Base-by-base conservation (phyloP, 2,888 invertebrate genomes). In the Dasysyrphus albostriatus region DNA sequence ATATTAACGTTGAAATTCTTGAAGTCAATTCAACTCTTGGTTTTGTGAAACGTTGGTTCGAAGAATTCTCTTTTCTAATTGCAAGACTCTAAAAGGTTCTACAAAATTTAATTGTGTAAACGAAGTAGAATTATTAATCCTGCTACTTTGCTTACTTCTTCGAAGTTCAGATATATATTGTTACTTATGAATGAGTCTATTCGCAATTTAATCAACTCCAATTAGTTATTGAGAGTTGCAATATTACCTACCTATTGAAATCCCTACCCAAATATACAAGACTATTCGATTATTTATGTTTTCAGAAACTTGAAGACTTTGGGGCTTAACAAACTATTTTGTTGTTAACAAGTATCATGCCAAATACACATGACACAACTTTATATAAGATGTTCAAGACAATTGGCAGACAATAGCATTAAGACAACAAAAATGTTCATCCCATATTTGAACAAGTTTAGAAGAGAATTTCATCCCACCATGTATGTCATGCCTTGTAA, bases 321-420 rank as follows among this genome's bases (percentile, higher is more conserved):
- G 24, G 16, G 5, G 16, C 37, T 58, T 58, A 58, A 58, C 58
- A 58, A 58, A 58, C 58, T 58, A 16, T 58, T 58, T 58, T 10
- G 34, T 10, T 58, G 16, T 58, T 58, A 58, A 58, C 58, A 58
- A 34, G 16, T 29, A 32, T 58, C 58, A 34, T 58, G n/a, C 58
- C 58, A 58, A 58, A 9, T 8, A 32, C 14, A 54, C 14, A 54
- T 29, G 29, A 54, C 54, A 54, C n/a, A 54, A 54, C 29, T 32
- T 54, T 16, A 12, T 5, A 32, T 10, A 58, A 10, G 9, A 34
- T 58, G 16, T 37, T 34, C 16, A 37, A 58, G 16, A 37, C 58
- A 10, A 58, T 58, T 58, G 16, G 34, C 34, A 58, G 34, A 58
- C 34, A 37, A 58, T 54, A 54, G 6, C 34, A 34, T 58, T 34